Base-by-base conservation (phyloP, 1,140 invertebrate genomes). In the Leptinotarsa lineolata region DNA sequence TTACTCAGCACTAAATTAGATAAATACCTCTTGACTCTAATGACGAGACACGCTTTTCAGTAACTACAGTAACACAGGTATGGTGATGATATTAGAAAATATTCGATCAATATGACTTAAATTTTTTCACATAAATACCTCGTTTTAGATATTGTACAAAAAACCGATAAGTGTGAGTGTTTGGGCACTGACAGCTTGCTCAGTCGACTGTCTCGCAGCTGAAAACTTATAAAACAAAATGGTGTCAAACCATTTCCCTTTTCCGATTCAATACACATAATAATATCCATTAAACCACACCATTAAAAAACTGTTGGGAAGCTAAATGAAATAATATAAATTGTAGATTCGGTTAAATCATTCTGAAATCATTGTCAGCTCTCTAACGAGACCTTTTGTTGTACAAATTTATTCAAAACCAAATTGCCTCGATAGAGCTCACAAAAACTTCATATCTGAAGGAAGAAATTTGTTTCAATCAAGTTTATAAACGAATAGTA, bases 141-240 rank as follows among this genome's bases (percentile, higher is more conserved):
- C 75, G 54, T 76, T 73, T 75, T 72, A 74, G 74, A 73, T 71
- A 73, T 64, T 78, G 74, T 78, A 80, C 75, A 80, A 78, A 79
- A 77, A 77, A 77, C 76, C 73, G 72, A 71, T 54, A 72, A 76
- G 77, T 68, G 78, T 71, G 73, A 72, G 73, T 72, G 70, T 70
- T 30, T 39, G 68, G 74, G 73, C 72, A 70, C 69, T 74, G 73
- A 74, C 76, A 77, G 72, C 76, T 74, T 70, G 58, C 66, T 45
- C 66, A 45, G 66, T 68, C 61, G 74, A 66, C 16, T 64, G 72
- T 73, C 71, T 77, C 75, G 70, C 70, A 73, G 79, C 79, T 80
- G 79, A 80, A 80, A 80, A 80, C 77, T 78, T 72, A 80, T 73
- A 79, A 79, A 74, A 76, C 66, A 78, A 68, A 68, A 68, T 68